Percentiles rank a stretch among this genome's conserved stretches.
Conservation (phyloP, 2,797 vertebrate genomes). For the Enteromius anoplus region DNA sequence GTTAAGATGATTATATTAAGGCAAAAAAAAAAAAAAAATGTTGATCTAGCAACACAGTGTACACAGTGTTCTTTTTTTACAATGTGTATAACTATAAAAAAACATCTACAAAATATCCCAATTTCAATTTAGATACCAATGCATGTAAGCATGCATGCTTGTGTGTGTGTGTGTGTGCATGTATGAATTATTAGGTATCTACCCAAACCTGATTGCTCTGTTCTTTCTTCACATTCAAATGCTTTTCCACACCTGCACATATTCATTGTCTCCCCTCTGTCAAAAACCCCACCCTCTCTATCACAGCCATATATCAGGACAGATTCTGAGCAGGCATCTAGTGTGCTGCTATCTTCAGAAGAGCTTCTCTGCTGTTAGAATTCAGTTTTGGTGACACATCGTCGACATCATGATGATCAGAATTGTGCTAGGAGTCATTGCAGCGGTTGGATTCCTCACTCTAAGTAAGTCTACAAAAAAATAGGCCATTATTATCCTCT, state of each 20-base stretch:
- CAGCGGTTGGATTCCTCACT: slow-evolving; percentile 64
- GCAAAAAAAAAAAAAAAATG: neutral
- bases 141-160: too few species aligned
- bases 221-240: slow-evolving; percentile 24
- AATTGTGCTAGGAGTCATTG: slow-evolving; percentile 64
- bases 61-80: too few species aligned
- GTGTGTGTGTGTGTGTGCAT: too few species aligned
- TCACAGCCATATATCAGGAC: neutral
- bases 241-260: neutral
- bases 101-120: too few species aligned
- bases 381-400: neutral
- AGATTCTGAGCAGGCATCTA: neutral
- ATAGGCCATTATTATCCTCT: neutral
- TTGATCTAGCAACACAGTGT: neutral
- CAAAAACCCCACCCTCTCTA: slow-evolving; percentile 2
- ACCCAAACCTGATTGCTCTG: slow-evolving; percentile 19
- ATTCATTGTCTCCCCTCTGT: neutral
- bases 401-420: slow-evolving; percentile 63
- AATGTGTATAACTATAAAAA: too few species aligned
- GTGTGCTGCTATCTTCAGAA: neutral
- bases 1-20: neutral
- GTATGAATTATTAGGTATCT: neutral
- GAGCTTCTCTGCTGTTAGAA: neutral
- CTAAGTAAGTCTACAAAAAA: slow-evolving; percentile 65
- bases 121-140: too few species aligned